These are phyloP conservation scores for Lepidochitona cinerea DNA, from an alignment of 2,888 invertebrate species.

Conservation along the genomic window DNA sequence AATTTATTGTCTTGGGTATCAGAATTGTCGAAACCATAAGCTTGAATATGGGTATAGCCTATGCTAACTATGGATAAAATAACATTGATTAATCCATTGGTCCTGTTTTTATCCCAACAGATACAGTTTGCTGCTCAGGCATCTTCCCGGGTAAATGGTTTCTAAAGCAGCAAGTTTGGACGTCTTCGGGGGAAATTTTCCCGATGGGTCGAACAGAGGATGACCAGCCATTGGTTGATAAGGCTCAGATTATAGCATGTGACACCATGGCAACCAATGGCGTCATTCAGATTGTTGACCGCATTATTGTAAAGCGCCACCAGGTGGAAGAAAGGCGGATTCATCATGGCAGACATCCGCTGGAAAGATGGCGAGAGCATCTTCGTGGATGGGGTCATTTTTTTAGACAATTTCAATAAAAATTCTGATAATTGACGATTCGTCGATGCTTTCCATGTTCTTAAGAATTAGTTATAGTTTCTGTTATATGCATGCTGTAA, in stretches of 20 bases:
- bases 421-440: not conserved
- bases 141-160: conserved; percentile 67
- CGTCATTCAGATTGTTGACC: conserved; percentile 79
- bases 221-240: not conserved
- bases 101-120: too few relatives aligned
- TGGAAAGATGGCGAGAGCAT: not conserved
- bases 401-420: not conserved
- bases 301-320: conserved; percentile 70
- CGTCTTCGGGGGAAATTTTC: conserved; percentile 64
- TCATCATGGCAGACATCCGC: not conserved
- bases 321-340: not conserved
- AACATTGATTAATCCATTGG: too few relatives aligned
- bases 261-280: conserved; percentile 81
- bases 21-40: too few relatives aligned
- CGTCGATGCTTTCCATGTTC: too few relatives aligned
- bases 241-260: conserved; percentile 40
- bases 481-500: too few relatives aligned
- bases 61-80: too few relatives aligned
- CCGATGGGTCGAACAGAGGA: conserved; percentile 43
- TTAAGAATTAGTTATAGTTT: too few relatives aligned
- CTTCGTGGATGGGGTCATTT: not conserved
- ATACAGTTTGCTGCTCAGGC: conserved; percentile 70
- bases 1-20: too few relatives aligned
- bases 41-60: too few relatives aligned
- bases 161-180: conserved; percentile 64